Percentiles rank a stretch among this genome's conserved stretches.
Evolutionary conservation across 92 coral and sea anemone genomes (phyloP).

Genomic region (Epizoanthus illoricatus): DNA sequence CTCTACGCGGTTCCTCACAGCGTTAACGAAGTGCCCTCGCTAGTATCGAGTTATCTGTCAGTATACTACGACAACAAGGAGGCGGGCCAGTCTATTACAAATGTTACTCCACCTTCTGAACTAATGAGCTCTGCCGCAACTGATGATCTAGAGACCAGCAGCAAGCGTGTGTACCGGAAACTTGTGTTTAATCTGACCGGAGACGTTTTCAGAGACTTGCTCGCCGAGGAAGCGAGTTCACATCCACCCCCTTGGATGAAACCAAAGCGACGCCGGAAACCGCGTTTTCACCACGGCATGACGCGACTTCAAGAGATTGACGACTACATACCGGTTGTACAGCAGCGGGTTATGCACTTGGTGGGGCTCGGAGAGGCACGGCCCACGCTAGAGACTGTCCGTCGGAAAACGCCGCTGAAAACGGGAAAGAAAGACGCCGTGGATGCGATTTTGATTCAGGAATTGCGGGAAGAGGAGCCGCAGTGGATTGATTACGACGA

Average conservation of each 20-base stretch:
- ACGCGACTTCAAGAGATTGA: constrained; percentile 62
- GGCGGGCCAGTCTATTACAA: constrained; percentile 62
- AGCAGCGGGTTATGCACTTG: constrained; percentile 77
- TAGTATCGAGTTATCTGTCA: constrained; percentile 67
- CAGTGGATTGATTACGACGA: constrained; percentile 97
- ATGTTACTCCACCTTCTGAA: constrained; percentile 68
- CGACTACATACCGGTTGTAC: constrained; percentile 77
- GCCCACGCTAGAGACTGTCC: constrained; percentile 81
- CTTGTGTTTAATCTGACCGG: constrained; percentile 86
- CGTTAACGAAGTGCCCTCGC: constrained; percentile 62
- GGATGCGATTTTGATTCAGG: constrained; percentile 95
- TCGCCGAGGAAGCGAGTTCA: constrained; percentile 74
- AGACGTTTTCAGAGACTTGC: constrained; percentile 73
- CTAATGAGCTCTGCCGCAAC: constrained; percentile 53
- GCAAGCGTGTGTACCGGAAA: constrained; percentile 77
- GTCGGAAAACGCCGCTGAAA: constrained; percentile 95
- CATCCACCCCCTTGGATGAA: constrained; percentile 93
- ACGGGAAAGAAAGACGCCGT: constrained; percentile 94
- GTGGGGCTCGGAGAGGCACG: constrained; percentile 91
- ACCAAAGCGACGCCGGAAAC: constrained; percentile 82
- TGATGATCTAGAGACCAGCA: constrained; percentile 70
- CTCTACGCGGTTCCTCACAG: constrained; percentile 86
- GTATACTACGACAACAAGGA: constrained; percentile 63
- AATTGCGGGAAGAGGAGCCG: constrained; percentile 95
- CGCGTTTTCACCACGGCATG: constrained; percentile 76